These are phyloP conservation scores for Pyrrhosoma nymphula DNA, from an alignment of 2,888 invertebrate species.

Conservation along the genomic window DNA sequence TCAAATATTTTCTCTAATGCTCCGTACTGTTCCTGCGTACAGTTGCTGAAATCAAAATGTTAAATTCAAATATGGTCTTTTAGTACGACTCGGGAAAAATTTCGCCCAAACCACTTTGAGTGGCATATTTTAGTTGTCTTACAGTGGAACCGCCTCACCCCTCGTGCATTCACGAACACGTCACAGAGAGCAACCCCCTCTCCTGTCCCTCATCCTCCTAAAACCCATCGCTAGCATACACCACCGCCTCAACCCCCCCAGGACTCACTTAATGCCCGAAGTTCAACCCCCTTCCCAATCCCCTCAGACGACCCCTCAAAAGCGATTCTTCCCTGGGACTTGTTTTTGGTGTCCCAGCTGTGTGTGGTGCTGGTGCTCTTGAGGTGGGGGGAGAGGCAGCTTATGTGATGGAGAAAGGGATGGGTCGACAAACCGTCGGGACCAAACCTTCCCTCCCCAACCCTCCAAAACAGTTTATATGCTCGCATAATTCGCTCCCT, in stretches of 20 bases:
- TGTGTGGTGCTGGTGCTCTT: neutral
- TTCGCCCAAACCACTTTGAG: too few relatives aligned
- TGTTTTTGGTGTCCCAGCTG: slow-evolving; percentile 56
- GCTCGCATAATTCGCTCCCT: slow-evolving; percentile 52
- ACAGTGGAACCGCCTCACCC: too few relatives aligned
- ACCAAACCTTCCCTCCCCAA: neutral
- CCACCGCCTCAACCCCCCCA: neutral
- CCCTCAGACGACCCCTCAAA: neutral
- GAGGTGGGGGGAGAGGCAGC: neutral
- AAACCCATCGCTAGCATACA: neutral
- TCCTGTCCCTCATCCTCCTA: too few relatives aligned
- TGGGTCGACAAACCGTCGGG: neutral
- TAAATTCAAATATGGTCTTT: too few relatives aligned
- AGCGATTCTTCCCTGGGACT: slow-evolving; percentile 19
- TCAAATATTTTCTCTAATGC: too few relatives aligned
- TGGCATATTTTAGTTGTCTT: too few relatives aligned
- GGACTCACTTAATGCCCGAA: neutral
- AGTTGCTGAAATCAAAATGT: too few relatives aligned
- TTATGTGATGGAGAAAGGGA: neutral
- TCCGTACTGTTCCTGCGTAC: too few relatives aligned
- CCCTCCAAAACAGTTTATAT: slow-evolving; percentile 51
- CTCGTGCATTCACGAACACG: too few relatives aligned
- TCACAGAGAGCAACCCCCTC: too few relatives aligned
- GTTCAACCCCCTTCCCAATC: neutral
- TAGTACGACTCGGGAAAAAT: too few relatives aligned